Evolutionary conservation across 2,888 invertebrate genomes (phyloP), one percentile per base, ranked within the genome.

Genomic region (Leptinotarsa tumamoca): DNA sequence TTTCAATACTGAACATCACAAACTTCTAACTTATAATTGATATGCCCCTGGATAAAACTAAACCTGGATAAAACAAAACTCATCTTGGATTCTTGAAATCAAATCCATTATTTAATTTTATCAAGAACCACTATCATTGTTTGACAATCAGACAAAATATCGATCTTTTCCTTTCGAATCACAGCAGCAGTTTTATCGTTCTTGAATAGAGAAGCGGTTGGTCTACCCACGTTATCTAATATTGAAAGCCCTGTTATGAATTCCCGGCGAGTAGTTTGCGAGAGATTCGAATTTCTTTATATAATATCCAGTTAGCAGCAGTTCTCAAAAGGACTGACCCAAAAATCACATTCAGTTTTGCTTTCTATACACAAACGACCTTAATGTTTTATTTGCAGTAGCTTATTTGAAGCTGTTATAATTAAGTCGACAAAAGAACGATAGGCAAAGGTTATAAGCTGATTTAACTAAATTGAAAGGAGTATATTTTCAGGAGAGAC

Each of bases 171-270:
- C n/a, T 63, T 17, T 66, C 70, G 72, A 77, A 77, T 77, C 77
- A 74, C 67, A 68, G 17, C 17, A 23, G 23, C 56, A 23, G 23
- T 70, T 71, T 72, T 74, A 78, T 76, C 14, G 78, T 72, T 78
- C 68, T 63, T 74, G 78, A 78, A 78, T 76, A 72, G 78, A 66
- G 50, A 66, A 68, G 69, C 67, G 51, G 72, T 74, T 73, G 63
- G 75, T 52, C 56, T 69, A 18, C 33, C 54, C 50, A 68, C 51
- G 66, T 69, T 66, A 69, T 73, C 63, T 69, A 73, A 73, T 73
- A 73, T 73, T 69, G 17, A 73, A 69, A 73, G 63, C 51, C 73
- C 69, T 63, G 21, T 73, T 73, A 66, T 68, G 73, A 61, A 73
- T 73, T 73, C 73, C 15, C 21, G 52, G 43, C 58, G 43, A 52